Conservation (phyloP, 2,797 vertebrate genomes). For the Poeciliopsis gracilis region DNA sequence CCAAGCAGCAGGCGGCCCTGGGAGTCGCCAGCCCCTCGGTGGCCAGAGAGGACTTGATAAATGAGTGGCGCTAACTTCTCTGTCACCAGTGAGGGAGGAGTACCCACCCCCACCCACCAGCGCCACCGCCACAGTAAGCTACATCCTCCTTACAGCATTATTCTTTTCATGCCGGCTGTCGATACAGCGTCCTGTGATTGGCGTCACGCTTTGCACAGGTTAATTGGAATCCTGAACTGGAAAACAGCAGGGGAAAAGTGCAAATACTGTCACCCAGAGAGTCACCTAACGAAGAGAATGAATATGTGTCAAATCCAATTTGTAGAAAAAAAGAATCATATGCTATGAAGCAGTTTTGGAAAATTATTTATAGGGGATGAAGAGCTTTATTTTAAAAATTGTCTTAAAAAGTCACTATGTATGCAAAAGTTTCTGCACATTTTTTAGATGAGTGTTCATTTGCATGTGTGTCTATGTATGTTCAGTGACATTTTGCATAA, state of each 20-base stretch:
- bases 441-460: background rate
- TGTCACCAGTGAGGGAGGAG: constrained; percentile 79
- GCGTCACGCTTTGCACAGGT: constrained; percentile 79
- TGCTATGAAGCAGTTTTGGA: constrained; percentile 39
- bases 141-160: constrained; percentile 78
- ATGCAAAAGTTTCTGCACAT: background rate
- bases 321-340: constrained; percentile 48
- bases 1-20: constrained; percentile 80
- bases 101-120: constrained; percentile 22
- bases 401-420: background rate
- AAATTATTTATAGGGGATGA: constrained; percentile 18
- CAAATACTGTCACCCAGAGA: constrained; percentile 71
- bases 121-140: constrained; percentile 64
- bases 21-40: constrained; percentile 69
- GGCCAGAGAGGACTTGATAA: constrained; percentile 85
- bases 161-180: constrained; percentile 77
- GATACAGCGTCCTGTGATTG: constrained; percentile 78
- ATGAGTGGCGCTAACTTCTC: constrained; percentile 83
- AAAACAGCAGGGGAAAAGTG: constrained; percentile 75
- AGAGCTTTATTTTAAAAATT: constrained; percentile 14
- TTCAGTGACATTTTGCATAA: constrained; percentile 50
- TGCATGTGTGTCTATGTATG: constrained; percentile 3
- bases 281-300: constrained; percentile 47
- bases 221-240: constrained; percentile 85
- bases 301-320: constrained; percentile 62